Percentiles rank a stretch among this genome's conserved stretches.
phyloP scores from a whole-genome alignment of 2,113 vertebrate genomes.

The Cryptomyrus ogoouensis region DNA sequence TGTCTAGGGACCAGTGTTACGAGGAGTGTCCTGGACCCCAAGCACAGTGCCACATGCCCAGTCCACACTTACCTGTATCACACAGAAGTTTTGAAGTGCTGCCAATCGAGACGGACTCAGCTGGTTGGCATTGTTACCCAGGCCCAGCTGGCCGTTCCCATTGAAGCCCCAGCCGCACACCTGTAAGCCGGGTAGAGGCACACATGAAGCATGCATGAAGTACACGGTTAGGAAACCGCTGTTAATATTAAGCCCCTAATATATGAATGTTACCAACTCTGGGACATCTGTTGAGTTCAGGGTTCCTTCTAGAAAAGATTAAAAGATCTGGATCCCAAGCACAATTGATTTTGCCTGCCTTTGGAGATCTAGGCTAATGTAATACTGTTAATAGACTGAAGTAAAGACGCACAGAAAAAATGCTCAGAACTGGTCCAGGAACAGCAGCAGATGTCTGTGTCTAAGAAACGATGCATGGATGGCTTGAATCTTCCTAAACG shows the following conservation, averaged over 20 bases:
- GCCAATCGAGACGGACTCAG: conserved; percentile 75
- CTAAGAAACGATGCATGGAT: neutral
- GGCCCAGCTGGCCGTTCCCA: conserved; percentile 87
- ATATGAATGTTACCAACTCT: neutral
- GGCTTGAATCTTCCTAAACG: neutral
- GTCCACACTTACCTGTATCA: conserved; percentile 72
- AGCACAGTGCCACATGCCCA: neutral
- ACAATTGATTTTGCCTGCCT: neutral
- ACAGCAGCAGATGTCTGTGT: neutral
- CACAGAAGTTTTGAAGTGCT: conserved; percentile 72
- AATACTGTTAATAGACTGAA: neutral
- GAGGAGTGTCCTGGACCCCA: neutral
- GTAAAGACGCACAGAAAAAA: neutral
- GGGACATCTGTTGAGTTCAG: neutral
- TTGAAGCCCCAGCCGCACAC: conserved; percentile 96
- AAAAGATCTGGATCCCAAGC: neutral
- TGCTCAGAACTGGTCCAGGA: neutral
- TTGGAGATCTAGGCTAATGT: neutral
- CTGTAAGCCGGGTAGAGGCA: conserved; percentile 35
- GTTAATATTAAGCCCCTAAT: neutral
- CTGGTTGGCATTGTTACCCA: conserved; percentile 89
- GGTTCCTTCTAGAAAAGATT: neutral
- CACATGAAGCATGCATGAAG: neutral
- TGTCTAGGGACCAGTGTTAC: neutral
- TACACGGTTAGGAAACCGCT: neutral